phyloP scores from a whole-genome alignment of 35 echinoderm and acorn worm species.

The Antedon bifida region DNA sequence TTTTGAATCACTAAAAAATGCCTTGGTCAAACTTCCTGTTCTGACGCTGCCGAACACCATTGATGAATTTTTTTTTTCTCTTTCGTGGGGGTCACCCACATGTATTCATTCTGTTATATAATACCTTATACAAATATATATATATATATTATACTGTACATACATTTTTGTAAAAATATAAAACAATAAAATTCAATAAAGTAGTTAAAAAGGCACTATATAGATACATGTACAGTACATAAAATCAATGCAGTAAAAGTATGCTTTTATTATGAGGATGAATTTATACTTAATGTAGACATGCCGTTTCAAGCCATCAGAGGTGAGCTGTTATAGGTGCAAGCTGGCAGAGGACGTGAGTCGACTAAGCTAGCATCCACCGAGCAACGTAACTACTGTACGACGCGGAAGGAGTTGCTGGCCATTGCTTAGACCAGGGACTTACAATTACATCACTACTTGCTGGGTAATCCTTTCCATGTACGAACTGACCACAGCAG shows the following conservation, averaged over 20 bases:
- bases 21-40: slow-evolving; percentile 5
- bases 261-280: too few species aligned
- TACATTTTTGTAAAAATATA: too few species aligned
- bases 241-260: too few species aligned
- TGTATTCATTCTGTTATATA: too few species aligned
- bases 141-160: too few species aligned
- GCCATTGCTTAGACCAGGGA: slow-evolving; percentile 19
- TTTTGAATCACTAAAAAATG: background rate
- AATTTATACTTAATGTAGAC: slow-evolving; percentile 39
- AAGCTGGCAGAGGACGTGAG: slow-evolving; percentile 9
- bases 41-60: background rate
- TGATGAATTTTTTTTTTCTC: too few species aligned
- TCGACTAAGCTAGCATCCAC: slow-evolving; percentile 24
- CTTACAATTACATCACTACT: slow-evolving; percentile 35
- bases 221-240: too few species aligned
- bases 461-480: slow-evolving; percentile 15
- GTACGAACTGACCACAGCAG: slow-evolving; percentile 32
- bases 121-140: too few species aligned
- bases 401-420: slow-evolving; percentile 21
- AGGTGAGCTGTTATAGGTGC: slow-evolving; percentile 27
- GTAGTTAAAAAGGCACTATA: too few species aligned
- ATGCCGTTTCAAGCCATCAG: slow-evolving; percentile 16
- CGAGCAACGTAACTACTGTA: slow-evolving; percentile 32
- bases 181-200: too few species aligned
- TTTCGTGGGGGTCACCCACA: too few species aligned